Conservation (phyloP, 1,140 invertebrate genomes). For the Pachyrhynchus sulphureomaculatus region DNA sequence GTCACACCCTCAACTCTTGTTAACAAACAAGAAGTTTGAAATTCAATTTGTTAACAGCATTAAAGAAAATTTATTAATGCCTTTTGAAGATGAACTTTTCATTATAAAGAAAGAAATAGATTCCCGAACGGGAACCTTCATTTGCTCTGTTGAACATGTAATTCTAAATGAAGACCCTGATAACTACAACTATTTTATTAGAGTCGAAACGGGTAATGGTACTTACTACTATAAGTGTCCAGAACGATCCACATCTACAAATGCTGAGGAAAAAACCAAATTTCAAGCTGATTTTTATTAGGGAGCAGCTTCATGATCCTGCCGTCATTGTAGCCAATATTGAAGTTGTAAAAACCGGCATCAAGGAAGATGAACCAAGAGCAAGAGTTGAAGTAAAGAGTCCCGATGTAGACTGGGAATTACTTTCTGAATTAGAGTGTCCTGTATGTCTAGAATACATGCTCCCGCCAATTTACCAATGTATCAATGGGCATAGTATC, state of each 20-base stretch:
- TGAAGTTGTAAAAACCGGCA: conserved; percentile 12
- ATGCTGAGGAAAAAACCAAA: conserved; percentile 20
- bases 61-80: conserved; percentile 33
- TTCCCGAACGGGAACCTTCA: conserved; percentile 13
- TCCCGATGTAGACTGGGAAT: conserved; percentile 21
- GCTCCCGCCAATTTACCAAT: conserved; percentile 40
- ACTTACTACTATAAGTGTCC: conserved; percentile 16
- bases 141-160: conserved; percentile 28
- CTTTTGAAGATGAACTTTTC: conserved; percentile 32
- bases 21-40: conserved; percentile 31
- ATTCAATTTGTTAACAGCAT: conserved; percentile 32
- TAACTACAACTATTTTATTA: conserved; percentile 28
- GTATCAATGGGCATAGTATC: conserved; percentile 41
- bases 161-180: conserved; percentile 6
- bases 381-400: conserved; percentile 7
- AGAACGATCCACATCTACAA: conserved; percentile 2
- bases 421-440: conserved; percentile 39
- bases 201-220: conserved; percentile 6
- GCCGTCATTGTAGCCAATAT: conserved; percentile 19
- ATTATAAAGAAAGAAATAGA: conserved; percentile 35
- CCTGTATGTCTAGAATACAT: conserved; percentile 41
- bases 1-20: conserved; percentile 18
- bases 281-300: conserved; percentile 26
- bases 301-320: conserved; percentile 28
- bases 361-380: background rate